phyloP scores from a whole-genome alignment of 2,113 vertebrate species.

The Eptesicus fuscus region DNA sequence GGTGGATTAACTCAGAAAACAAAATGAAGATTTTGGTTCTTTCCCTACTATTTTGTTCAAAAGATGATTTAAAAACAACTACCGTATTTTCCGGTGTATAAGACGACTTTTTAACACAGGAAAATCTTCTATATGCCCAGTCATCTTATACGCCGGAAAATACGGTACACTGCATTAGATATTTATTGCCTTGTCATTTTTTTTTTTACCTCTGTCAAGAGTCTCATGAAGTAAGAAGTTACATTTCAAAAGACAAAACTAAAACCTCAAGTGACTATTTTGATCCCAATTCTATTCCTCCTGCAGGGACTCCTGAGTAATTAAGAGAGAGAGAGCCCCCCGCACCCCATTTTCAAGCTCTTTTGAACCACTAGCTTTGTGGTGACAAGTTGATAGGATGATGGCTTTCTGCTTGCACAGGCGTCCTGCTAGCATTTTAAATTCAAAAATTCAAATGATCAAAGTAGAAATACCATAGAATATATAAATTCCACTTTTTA shows the following conservation, averaged over 20 bases:
- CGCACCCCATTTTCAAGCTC: background rate
- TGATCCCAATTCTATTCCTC: background rate
- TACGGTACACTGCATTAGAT: background rate
- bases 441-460: background rate
- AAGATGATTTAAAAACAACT: background rate
- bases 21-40: background rate
- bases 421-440: background rate
- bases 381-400: background rate
- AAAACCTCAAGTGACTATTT: background rate
- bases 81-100: background rate
- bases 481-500: background rate
- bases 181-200: background rate
- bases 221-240: background rate
- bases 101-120: no score
- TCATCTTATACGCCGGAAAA: no score
- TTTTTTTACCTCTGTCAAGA: background rate
- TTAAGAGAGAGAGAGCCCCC: background rate
- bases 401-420: background rate
- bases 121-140: no score
- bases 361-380: background rate
- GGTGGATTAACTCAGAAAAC: background rate
- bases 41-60: background rate
- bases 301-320: background rate
- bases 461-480: background rate
- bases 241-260: background rate